These are phyloP conservation scores for Ormyrus thymus DNA, from an alignment of 2,888 invertebrate species.

Conservation along the genomic window DNA sequence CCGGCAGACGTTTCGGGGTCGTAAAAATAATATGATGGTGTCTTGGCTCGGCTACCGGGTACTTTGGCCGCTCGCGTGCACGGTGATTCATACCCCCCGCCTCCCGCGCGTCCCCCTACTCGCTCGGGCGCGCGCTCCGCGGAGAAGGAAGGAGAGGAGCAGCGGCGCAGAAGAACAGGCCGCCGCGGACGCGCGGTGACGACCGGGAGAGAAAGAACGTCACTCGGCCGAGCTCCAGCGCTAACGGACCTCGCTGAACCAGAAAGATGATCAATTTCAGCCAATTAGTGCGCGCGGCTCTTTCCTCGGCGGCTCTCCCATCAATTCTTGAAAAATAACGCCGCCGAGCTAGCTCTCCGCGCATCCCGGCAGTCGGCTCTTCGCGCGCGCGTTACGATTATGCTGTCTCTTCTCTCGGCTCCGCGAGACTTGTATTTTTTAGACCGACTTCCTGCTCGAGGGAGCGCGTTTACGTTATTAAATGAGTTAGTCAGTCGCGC, in stretches of 20 bases:
- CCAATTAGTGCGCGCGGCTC: slow-evolving; percentile 42
- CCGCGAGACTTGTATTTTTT: not conserved
- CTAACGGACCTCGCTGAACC: slow-evolving; percentile 26
- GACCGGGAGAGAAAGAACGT: slow-evolving; percentile 22
- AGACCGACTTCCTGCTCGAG: not conserved
- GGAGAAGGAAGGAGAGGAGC: not conserved
- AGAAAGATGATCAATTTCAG: slow-evolving; percentile 51
- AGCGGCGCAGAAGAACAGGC: not conserved
- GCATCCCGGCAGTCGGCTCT: not conserved
- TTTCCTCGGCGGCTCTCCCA: no score
- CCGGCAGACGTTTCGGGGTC: slow-evolving; percentile 70
- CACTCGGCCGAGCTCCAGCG: slow-evolving; percentile 39
- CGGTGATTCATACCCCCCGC: slow-evolving; percentile 65
- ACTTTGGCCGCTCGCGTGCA: slow-evolving; percentile 65
- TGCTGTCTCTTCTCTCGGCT: not conserved
- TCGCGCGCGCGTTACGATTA: slow-evolving; percentile 1
- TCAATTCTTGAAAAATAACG: slow-evolving; percentile 29
- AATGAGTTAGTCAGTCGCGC: no score
- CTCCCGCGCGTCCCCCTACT: not conserved
- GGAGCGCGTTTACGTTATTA: no score
- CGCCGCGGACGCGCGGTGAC: slow-evolving; percentile 5
- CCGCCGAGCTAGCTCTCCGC: not conserved
- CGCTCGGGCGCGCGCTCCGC: not conserved
- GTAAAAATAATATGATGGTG: slow-evolving; percentile 71
- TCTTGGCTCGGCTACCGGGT: slow-evolving; percentile 69